Evolutionary conservation across 1,140 invertebrate species (phyloP).

Genomic region (Aphelenchoides besseyi): DNA sequence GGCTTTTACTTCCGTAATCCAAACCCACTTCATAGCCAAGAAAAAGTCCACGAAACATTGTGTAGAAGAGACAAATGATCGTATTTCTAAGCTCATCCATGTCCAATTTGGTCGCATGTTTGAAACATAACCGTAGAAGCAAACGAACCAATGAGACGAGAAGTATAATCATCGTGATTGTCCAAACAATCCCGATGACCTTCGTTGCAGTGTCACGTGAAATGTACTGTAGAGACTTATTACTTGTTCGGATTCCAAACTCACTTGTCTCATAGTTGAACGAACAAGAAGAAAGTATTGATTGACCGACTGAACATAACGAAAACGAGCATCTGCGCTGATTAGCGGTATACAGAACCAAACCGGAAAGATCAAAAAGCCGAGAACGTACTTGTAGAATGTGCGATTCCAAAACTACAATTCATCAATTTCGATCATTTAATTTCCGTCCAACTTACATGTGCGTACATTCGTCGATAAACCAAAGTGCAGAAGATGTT

Average conservation of each 20-base stretch:
- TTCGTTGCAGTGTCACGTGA: neutral
- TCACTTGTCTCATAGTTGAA: neutral
- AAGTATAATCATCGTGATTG: neutral
- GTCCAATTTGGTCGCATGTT: neutral
- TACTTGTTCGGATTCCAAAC: constrained; percentile 1
- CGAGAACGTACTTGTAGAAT: neutral
- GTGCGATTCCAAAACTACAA: neutral
- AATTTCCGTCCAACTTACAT: neutral
- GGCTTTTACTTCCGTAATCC: neutral
- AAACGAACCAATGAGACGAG: neutral
- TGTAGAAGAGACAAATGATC: neutral
- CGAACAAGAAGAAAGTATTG: neutral
- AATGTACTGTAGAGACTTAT: neutral
- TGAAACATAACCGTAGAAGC: neutral
- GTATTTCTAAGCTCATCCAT: neutral
- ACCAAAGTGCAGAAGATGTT: neutral
- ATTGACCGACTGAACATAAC: neutral
- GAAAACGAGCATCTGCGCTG: neutral
- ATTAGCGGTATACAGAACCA: neutral
- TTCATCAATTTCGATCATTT: neutral
- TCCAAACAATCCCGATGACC: neutral
- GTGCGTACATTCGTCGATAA: neutral
- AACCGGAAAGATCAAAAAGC: neutral
- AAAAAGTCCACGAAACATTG: neutral
- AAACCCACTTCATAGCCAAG: neutral